A percentile compares a stretch with the other conserved stretches of the same genome.
These are phyloP conservation scores for Hypotaenidia philippensis DNA, from an alignment of 2,797 vertebrate species.

Conservation along the genomic window DNA sequence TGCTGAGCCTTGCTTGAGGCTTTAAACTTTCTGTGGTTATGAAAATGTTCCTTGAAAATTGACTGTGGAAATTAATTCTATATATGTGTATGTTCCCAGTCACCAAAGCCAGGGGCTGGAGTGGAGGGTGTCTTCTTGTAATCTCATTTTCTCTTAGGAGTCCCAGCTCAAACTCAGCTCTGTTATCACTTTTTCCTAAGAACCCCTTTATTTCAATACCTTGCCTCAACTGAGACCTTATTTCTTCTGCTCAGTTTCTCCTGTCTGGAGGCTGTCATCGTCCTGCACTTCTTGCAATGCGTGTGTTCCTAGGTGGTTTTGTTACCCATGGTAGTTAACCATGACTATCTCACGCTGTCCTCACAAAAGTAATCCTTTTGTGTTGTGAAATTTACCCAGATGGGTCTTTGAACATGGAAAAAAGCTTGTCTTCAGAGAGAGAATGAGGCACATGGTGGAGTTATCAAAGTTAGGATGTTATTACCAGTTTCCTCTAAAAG, in stretches of 20 bases:
- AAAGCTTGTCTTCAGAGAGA: not conserved
- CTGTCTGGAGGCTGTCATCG: not conserved
- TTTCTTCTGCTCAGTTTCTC: not conserved
- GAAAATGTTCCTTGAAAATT: constrained; percentile 23
- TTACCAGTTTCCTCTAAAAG: not conserved
- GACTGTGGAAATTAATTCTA: not conserved
- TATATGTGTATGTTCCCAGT: not conserved
- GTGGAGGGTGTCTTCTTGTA: not conserved
- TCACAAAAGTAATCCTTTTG: not conserved
- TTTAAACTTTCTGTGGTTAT: not conserved
- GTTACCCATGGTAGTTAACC: not conserved
- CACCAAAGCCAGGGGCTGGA: not conserved
- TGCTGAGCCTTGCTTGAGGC: not conserved
- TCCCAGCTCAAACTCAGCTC: not conserved
- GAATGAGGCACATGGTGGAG: not conserved
- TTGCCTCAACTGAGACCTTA: not conserved
- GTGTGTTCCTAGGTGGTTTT: not conserved
- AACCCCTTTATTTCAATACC: not conserved
- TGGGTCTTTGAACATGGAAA: not conserved
- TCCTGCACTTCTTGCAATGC: not conserved
- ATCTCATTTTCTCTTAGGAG: not conserved
- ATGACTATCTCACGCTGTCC: not conserved
- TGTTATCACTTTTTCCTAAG: not conserved
- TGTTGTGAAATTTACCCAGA: not conserved
- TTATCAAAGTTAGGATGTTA: not conserved